Evolutionary conservation across 2,888 invertebrate species (phyloP), one percentile per base, ranked within the genome.

Genomic region (Acleris laterana): DNA sequence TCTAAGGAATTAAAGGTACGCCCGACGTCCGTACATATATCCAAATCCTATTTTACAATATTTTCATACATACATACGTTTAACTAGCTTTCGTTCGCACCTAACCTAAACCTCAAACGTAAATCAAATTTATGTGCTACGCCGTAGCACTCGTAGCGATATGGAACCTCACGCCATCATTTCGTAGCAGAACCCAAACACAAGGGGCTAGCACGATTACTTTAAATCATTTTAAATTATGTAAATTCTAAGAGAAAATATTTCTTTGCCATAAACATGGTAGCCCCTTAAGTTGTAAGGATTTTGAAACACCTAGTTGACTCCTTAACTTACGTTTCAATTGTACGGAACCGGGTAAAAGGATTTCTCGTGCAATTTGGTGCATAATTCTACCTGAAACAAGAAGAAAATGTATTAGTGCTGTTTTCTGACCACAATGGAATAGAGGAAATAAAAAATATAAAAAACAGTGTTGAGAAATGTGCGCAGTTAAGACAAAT

Each of bases 371-470:
- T 84, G 88, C 86, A 87, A 88, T 86, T 92, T 87, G 90, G 90
- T 90, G 91, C 90, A 92, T 93, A 92, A 93, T 92, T 92, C 93
- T 93, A 93, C 93, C 93, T 93, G 93, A 77, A 93, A 92, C 93
- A 93, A 93, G 78, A 93, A 88, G 82, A 88, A 89, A 87, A 90
- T 88, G 93, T 89, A 88, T 93, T 91, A 93, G 90, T 89, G 53
- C 28, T 61, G 28, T 28, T 49, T 53, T 22, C 16, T 25, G 49
- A 42, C 16, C 11, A 52, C n/a, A 25, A n/a, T 6, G 28, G 28
- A 60, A 60, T 16, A 42, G n/a, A 42, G 22, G 13, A 7, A 20
- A 9, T 28, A 50, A 38, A 53, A 32, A 53, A 20, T 53, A 7
- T 20, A 49, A 20, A 49, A 4, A 20, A 20, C 17, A 46, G 6